Evolutionary conservation across 1,140 invertebrate genomes (phyloP), one percentile per base, ranked within the genome.

Genomic region (Drosophila kikkawai): DNA sequence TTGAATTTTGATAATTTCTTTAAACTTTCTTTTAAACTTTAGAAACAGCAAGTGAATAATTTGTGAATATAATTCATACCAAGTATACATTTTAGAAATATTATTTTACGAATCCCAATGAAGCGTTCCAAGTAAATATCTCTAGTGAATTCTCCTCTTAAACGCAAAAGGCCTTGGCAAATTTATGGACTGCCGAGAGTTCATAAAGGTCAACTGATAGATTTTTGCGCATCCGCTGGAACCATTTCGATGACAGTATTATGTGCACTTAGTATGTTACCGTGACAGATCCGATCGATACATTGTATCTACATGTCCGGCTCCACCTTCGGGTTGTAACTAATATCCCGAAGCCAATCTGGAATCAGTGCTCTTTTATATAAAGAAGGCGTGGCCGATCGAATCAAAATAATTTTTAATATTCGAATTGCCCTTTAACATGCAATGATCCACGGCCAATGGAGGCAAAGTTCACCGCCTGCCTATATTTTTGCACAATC

Each of bases 281-380:
- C 44, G 34, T 53, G 41, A 47, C 45, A 47, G 19, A 68, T 67
- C 29, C 56, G 32, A 65, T 79, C 42, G n/a, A 41, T 29, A 77
- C 36, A 79, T 48, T 34, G 68, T 59, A 73, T 64, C 53, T 71
- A 12, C 17, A 9, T 41, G 32, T 19, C 32, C 61, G 42, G 26
- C 55, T 55, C 77, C 81, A 55, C 81, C 81, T 53, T 58, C 53
- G 29, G 75, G 39, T 48, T 80, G 81, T 84, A 58, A 39, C 34
- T 59, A 32, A 80, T 77, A 73, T 80, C 56, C 60, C 48, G 39
- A 36, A 58, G 51, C 42, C 41, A 70, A 83, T 83, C 75, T 64
- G 41, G 48, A 48, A 34, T 26, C 34, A 26, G 41, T 26, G n/a
- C 11, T 51, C 11, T 41, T 48, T 41, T 53, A 50, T 51, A 29